These are phyloP conservation scores for Rhagophthalmus giganteus DNA, from an alignment of 2,888 invertebrate genomes.

Conservation along the genomic window DNA sequence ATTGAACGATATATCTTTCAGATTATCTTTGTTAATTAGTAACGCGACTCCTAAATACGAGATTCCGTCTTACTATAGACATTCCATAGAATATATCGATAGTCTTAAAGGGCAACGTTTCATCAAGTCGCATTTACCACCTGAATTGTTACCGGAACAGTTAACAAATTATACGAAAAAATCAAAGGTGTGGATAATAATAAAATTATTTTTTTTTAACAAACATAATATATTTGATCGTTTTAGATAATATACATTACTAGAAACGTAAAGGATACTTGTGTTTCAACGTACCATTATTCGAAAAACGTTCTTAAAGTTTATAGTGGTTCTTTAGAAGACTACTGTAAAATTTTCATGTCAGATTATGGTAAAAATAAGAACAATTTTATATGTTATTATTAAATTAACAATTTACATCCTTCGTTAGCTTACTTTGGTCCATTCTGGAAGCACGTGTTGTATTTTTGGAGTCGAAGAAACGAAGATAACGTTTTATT, in stretches of 20 bases:
- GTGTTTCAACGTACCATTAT: background rate
- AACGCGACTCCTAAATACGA: too few species aligned
- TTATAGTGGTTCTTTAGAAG: background rate
- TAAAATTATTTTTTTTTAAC: too few species aligned
- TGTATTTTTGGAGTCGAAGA: constrained; percentile 47
- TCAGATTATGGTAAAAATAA: background rate
- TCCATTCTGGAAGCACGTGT: constrained; percentile 42
- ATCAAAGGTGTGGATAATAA: background rate
- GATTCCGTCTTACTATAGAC: too few species aligned
- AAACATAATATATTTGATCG: background rate
- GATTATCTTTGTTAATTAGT: too few species aligned
- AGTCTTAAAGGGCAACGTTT: background rate
- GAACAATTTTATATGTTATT: too few species aligned
- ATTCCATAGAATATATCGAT: too few species aligned
- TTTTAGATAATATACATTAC: constrained; percentile 4
- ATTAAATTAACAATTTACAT: background rate
- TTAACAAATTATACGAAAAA: background rate
- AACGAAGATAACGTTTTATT: constrained; percentile 45
- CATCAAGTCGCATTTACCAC: background rate
- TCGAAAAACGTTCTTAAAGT: background rate
- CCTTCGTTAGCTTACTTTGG: background rate
- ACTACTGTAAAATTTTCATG: background rate
- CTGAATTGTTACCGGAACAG: background rate
- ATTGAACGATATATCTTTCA: too few species aligned
- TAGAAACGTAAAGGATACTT: background rate